A percentile compares a stretch with the other conserved stretches of the same genome.
Evolutionary conservation across 2,113 vertebrate genomes (phyloP).

Genomic region (Prionailurus bengalensis): DNA sequence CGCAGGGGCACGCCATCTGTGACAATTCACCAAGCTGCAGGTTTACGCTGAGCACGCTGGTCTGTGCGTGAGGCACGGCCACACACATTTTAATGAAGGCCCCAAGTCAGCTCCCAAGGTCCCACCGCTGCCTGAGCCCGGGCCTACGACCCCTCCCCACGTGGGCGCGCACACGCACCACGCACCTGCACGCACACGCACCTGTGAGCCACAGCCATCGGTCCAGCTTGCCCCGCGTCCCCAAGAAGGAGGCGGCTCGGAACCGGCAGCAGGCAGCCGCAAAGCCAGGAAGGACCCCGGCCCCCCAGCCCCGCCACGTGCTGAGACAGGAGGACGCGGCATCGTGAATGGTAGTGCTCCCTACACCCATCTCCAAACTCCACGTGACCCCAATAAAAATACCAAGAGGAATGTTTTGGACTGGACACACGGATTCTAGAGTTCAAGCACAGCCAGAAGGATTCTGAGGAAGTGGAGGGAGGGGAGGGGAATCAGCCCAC

Average conservation of each 20-base stretch:
- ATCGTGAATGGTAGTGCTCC: not conserved
- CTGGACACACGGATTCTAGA: not conserved
- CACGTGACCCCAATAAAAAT: not conserved
- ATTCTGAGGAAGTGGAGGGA: not conserved
- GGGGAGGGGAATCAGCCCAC: not conserved
- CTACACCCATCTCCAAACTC: not conserved
- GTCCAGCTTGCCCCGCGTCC: not conserved
- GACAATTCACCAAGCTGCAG: not conserved
- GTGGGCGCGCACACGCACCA: not conserved
- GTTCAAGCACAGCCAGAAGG: not conserved
- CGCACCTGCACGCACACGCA: rapidly evolving
- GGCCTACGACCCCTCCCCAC: not conserved
- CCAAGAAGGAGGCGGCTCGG: not conserved
- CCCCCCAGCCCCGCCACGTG: not conserved
- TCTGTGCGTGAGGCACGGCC: rapidly evolving
- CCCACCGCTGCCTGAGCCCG: not conserved
- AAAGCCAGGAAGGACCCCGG: rapidly evolving
- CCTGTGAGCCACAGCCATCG: not conserved
- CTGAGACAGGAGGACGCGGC: not conserved
- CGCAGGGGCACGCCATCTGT: rapidly evolving
- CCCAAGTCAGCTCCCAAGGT: too few relatives aligned
- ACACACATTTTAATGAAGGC: not conserved
- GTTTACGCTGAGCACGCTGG: not conserved
- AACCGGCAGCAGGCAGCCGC: not conserved
- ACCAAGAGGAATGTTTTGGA: not conserved